Conservation (phyloP, 2,888 invertebrate species). For the Anodontia alba region DNA sequence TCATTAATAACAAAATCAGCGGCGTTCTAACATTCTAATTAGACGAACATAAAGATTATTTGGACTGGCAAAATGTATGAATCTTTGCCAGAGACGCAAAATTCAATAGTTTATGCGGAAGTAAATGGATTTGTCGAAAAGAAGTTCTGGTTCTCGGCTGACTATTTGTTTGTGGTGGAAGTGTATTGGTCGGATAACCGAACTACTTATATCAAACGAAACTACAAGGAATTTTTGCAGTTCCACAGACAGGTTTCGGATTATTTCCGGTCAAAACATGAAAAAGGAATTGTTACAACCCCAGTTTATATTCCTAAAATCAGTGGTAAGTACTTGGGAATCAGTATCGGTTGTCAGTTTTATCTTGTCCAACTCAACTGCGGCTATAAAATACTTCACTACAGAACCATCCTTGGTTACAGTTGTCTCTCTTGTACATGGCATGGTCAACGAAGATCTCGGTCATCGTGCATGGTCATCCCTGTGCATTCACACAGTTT, state of each 20-base stretch:
- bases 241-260: constrained; percentile 43
- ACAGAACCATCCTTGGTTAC: too few relatives aligned
- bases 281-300: constrained; percentile 35
- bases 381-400: too few relatives aligned
- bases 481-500: too few relatives aligned
- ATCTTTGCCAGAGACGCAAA: constrained; percentile 29
- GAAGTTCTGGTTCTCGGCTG: constrained; percentile 57
- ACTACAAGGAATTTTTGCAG: constrained; percentile 60
- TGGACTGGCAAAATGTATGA: constrained; percentile 35
- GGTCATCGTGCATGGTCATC: too few relatives aligned
- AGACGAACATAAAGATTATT: too few relatives aligned
- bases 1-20: too few relatives aligned
- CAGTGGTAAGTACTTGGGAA: constrained; percentile 38
- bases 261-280: constrained; percentile 37
- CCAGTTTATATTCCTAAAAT: constrained; percentile 47
- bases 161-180: constrained; percentile 67
- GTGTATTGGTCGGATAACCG: constrained; percentile 66
- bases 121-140: constrained; percentile 66
- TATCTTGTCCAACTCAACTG: too few relatives aligned
- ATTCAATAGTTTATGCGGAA: constrained; percentile 57
- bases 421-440: too few relatives aligned
- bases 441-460: too few relatives aligned
- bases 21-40: too few relatives aligned
- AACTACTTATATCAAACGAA: constrained; percentile 64
- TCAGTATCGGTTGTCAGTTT: too few relatives aligned